A percentile compares a stretch with the other conserved stretches of the same genome.
Evolutionary conservation across 1,140 invertebrate species (phyloP).

Genomic region (Caenorhabditis brenneri): DNA sequence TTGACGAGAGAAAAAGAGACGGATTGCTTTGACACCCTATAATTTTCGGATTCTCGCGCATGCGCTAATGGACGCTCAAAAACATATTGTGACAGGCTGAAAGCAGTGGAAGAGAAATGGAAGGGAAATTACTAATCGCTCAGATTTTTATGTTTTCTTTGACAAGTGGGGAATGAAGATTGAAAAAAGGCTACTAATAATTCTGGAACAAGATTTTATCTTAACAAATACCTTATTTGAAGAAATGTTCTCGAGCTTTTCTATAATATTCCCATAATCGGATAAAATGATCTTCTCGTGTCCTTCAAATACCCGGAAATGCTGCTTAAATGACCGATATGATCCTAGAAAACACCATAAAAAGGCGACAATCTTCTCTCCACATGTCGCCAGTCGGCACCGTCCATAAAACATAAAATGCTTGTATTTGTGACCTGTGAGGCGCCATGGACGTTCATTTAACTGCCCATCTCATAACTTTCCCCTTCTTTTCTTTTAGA

Average conservation of each 20-base stretch:
- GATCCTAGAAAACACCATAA: neutral
- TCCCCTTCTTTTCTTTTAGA: neutral
- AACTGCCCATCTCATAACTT: conserved; percentile 7
- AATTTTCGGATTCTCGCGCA: conserved; percentile 41
- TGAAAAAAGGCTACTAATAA: too few species aligned
- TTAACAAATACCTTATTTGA: too few species aligned
- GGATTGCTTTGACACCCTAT: conserved; percentile 33
- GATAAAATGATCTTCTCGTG: neutral
- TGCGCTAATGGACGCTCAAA: conserved; percentile 30
- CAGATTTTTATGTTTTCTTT: too few species aligned
- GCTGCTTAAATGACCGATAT: conserved; percentile 3
- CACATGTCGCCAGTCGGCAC: conserved; percentile 25
- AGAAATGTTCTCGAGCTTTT: too few species aligned
- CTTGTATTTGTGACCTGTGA: conserved; percentile 38
- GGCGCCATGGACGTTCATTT: neutral
- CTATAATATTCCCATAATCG: too few species aligned
- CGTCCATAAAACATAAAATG: conserved; percentile 39
- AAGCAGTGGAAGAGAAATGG: neutral
- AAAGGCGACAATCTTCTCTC: conserved; percentile 27
- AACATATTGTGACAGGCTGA: conserved; percentile 12
- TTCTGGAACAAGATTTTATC: too few species aligned
- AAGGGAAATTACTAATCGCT: neutral
- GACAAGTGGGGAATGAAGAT: too few species aligned
- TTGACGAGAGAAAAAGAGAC: neutral
- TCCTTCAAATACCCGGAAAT: neutral